phyloP scores from a whole-genome alignment of 2,113 vertebrate genomes.

The Microtus montanus region DNA sequence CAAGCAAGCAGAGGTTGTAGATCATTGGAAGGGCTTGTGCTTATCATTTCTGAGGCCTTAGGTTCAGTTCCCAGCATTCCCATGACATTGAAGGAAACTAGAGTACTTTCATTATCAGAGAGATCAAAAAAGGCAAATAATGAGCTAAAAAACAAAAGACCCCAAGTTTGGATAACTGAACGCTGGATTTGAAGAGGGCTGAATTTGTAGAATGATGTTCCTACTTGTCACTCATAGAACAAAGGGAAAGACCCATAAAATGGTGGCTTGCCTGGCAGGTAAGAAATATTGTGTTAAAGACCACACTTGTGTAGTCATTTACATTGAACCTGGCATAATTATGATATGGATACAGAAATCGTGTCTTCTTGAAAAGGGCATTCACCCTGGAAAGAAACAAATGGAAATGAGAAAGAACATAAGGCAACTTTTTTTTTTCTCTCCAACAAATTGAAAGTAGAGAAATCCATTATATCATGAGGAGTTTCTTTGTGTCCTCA shows the following conservation, averaged over 20 bases:
- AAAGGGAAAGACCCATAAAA: constrained; percentile 26
- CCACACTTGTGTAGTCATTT: constrained; percentile 51
- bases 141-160: constrained; percentile 21
- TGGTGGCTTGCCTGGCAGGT: constrained; percentile 16
- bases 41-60: background rate
- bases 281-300: constrained; percentile 64
- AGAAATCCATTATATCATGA: constrained; percentile 76
- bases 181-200: background rate
- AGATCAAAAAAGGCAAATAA: background rate
- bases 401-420: constrained; percentile 60
- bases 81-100: background rate
- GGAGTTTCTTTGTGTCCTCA: constrained; percentile 82
- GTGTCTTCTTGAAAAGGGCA: constrained; percentile 56
- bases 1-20: background rate
- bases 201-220: background rate
- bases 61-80: background rate
- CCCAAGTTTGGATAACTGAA: constrained; percentile 11
- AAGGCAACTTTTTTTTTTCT: constrained; percentile 34
- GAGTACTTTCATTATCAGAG: background rate
- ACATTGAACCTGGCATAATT: constrained; percentile 62
- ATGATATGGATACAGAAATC: constrained; percentile 53
- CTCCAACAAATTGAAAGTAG: constrained; percentile 74
- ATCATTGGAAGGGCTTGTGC: background rate
- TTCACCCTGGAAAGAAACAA: constrained; percentile 51
- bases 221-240: background rate